These are phyloP conservation scores for Chromoteleia sp. DNA, from an alignment of 2,888 invertebrate genomes.

Conservation along the genomic window DNA sequence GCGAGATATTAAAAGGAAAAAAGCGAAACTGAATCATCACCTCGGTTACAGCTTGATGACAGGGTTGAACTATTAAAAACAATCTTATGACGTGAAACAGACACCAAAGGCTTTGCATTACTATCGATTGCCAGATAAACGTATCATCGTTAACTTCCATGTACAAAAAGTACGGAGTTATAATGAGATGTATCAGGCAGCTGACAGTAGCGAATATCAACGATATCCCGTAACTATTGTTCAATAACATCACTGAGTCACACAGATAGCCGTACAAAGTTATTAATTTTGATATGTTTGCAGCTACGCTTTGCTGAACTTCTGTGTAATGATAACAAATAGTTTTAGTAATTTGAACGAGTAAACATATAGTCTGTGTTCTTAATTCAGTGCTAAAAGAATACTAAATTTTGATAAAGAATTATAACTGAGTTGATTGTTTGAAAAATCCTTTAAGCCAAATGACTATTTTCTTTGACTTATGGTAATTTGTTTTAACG, in stretches of 20 bases:
- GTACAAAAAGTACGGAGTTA: slow-evolving; percentile 87
- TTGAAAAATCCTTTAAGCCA: no score
- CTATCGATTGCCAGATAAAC: slow-evolving; percentile 85
- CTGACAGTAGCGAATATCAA: slow-evolving; percentile 86
- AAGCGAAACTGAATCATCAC: slow-evolving; percentile 77
- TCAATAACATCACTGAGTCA: slow-evolving; percentile 85
- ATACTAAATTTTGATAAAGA: no score
- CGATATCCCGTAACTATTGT: slow-evolving; percentile 86
- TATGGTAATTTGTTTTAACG: no score
- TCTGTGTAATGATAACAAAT: slow-evolving; percentile 65
- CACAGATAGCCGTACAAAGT: slow-evolving; percentile 86
- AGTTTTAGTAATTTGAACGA: slow-evolving; percentile 16
- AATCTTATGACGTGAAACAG: slow-evolving; percentile 86
- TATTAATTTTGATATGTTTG: slow-evolving; percentile 85
- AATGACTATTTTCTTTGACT: no score
- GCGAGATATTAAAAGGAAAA: neutral
- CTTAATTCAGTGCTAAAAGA: no score
- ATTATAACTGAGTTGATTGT: no score
- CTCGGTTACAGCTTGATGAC: slow-evolving; percentile 86
- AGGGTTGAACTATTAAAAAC: slow-evolving; percentile 87
- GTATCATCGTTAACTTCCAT: slow-evolving; percentile 86
- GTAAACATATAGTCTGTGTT: neutral
- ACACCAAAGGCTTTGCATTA: slow-evolving; percentile 87
- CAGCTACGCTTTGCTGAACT: slow-evolving; percentile 74
- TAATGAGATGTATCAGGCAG: slow-evolving; percentile 87